These are phyloP conservation scores for Tinea semifulvella DNA, from an alignment of 2,888 invertebrate genomes.

Conservation along the genomic window DNA sequence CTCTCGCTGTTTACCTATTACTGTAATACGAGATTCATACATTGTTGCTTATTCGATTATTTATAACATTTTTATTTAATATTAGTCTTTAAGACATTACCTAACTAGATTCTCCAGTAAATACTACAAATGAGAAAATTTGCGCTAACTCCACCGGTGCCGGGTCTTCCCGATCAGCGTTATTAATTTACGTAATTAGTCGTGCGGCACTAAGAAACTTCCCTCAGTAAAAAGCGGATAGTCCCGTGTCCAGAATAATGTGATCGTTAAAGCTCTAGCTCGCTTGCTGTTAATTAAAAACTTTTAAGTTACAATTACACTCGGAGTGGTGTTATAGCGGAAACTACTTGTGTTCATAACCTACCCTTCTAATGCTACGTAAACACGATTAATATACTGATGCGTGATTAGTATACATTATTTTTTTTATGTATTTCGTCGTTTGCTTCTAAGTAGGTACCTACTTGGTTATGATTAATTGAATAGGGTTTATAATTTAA, in stretches of 20 bases:
- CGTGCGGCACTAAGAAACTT: constrained; percentile 46
- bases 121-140: constrained; percentile 35
- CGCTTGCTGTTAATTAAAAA: constrained; percentile 52
- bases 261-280: constrained; percentile 46
- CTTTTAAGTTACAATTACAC: constrained; percentile 11
- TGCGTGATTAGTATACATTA: too few relatives aligned
- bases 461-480: too few relatives aligned
- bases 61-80: too few relatives aligned
- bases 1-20: too few relatives aligned
- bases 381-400: too few relatives aligned
- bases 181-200: constrained; percentile 38
- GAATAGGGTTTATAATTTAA: too few relatives aligned
- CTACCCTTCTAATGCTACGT: background rate
- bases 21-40: too few relatives aligned
- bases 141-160: constrained; percentile 22
- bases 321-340: background rate
- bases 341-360: background rate
- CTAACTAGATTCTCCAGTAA: background rate
- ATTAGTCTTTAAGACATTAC: too few relatives aligned
- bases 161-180: constrained; percentile 31
- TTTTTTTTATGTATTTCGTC: too few relatives aligned
- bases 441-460: too few relatives aligned
- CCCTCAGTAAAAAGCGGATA: constrained; percentile 38
- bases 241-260: constrained; percentile 58
- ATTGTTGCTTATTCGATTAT: too few relatives aligned